Base-by-base conservation (phyloP, 2,113 vertebrate genomes). In the Indicator maculatus region DNA sequence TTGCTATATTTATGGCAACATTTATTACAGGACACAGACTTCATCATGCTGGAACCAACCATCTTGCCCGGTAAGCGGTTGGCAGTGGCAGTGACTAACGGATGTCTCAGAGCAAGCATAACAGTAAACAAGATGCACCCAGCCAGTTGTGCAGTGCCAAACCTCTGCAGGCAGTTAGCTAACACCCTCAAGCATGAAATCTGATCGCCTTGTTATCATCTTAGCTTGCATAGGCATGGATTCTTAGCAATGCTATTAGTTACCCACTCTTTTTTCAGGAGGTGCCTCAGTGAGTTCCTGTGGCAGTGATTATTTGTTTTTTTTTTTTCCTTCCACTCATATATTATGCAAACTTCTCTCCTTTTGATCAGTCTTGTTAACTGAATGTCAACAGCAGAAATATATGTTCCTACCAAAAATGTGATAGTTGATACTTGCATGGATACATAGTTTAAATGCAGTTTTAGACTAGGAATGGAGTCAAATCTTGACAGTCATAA, bases 181-280 rank as follows among this genome's bases (percentile, higher is more conserved):
- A 90, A 93, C 86, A 94, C 77, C 86, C 86, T 93, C 86, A 92
- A 92, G 95, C 96, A 87, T 93, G 92, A 96, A 96, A 96, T 95
- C 95, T 96, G 95, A 96, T 96, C 96, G 90, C 86, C 63, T 94
- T 95, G 92, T 94, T 96, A 96, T 96, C 95, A 86, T 94, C 88
- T 89, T 86, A 93, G 90, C 92, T 82, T 72, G 30, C 93, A 94
- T 50, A 95, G 74, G 53, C 93, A 93, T 90, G 88, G 79, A 88
- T 90, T 85, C 90, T 66, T 59, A 92, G 90, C 69, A 92, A 58
- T 69, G 66, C 24, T 93, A 75, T 96, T 95, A 93, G 88, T 94
- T 94, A 94, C 69, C 80, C 59, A 31, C 50, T 93, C 38, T 24
- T 88, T 24, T 90, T 89, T 41, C 33, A 82, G 47, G 95, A 89